Evolutionary conservation across 2,888 invertebrate species (phyloP).

Genomic region (Lithophane leautieri): DNA sequence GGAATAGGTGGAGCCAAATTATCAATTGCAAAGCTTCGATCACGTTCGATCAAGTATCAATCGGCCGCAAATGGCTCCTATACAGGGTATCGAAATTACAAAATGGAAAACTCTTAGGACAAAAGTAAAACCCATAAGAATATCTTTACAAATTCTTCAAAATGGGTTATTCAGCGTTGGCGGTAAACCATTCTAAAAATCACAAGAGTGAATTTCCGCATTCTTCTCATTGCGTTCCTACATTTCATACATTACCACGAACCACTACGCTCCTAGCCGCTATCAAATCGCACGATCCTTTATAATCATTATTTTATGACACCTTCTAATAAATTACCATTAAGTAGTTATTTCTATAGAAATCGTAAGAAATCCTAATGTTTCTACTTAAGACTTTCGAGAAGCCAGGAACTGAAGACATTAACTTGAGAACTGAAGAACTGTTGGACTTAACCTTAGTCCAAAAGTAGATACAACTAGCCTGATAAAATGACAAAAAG

Average conservation of each 20-base stretch:
- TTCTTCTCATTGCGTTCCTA: conserved; percentile 61
- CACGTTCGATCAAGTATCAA: conserved; percentile 35
- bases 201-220: conserved; percentile 50
- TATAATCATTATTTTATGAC: conserved; percentile 54
- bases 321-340: conserved; percentile 59
- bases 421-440: not conserved
- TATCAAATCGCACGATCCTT: conserved; percentile 71
- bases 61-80: conserved; percentile 45
- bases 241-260: conserved; percentile 66
- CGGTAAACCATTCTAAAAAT: conserved; percentile 43
- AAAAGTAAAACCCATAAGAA: conserved; percentile 45
- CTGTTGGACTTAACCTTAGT: not conserved
- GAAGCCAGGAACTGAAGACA: conserved; percentile 2
- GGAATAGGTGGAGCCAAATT: conserved; percentile 57
- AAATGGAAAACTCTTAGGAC: conserved; percentile 56
- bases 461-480: conserved; percentile 34
- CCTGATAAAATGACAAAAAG: not conserved
- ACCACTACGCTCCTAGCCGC: conserved; percentile 73
- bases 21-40: conserved; percentile 51
- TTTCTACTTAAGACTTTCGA: conserved; percentile 27
- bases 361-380: conserved; percentile 39
- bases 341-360: conserved; percentile 46
- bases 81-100: conserved; percentile 45
- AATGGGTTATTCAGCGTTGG: conserved; percentile 47
- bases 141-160: conserved; percentile 25